Conservation (phyloP, 2,888 invertebrate species). For the Eupithecia inturbata region DNA sequence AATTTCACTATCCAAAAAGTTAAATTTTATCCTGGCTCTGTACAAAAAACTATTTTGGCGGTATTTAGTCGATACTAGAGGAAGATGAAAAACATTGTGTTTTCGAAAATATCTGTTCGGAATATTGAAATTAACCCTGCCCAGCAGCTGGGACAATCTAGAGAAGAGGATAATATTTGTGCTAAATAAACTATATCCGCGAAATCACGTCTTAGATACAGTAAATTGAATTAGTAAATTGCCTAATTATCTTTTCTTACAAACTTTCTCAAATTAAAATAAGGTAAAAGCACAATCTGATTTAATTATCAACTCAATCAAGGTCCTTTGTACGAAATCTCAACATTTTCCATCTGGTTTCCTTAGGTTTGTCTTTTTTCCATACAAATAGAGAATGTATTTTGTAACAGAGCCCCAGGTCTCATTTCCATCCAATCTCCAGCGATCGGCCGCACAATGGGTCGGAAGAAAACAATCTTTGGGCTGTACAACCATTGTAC, state of each 20-base stretch:
- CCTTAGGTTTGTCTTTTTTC: slow-evolving; percentile 18
- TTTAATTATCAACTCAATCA: slow-evolving; percentile 2
- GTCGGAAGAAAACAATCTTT: slow-evolving; percentile 72
- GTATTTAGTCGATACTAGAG: too few species aligned
- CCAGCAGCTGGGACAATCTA: too few species aligned
- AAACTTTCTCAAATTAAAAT: background rate
- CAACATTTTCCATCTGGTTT: slow-evolving; percentile 24
- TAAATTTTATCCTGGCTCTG: too few species aligned
- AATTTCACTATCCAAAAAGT: too few species aligned
- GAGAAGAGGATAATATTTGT: too few species aligned
- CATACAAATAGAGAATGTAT: slow-evolving; percentile 36
- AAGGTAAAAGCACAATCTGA: background rate
- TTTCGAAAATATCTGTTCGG: too few species aligned
- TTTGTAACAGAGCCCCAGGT: slow-evolving; percentile 49
- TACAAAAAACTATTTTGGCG: too few species aligned
- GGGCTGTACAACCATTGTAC: slow-evolving; percentile 55
- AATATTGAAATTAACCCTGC: too few species aligned
- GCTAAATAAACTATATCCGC: too few species aligned
- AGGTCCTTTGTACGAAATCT: slow-evolving; percentile 8
- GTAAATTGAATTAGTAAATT: background rate
- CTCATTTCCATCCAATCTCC: slow-evolving; percentile 66
- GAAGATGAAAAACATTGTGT: too few species aligned
- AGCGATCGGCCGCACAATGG: slow-evolving; percentile 66
- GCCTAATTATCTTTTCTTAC: background rate
- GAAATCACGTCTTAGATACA: too few species aligned